These are phyloP conservation scores for Sebastes cheni DNA, from an alignment of 2,797 vertebrate species.

Conservation along the genomic window DNA sequence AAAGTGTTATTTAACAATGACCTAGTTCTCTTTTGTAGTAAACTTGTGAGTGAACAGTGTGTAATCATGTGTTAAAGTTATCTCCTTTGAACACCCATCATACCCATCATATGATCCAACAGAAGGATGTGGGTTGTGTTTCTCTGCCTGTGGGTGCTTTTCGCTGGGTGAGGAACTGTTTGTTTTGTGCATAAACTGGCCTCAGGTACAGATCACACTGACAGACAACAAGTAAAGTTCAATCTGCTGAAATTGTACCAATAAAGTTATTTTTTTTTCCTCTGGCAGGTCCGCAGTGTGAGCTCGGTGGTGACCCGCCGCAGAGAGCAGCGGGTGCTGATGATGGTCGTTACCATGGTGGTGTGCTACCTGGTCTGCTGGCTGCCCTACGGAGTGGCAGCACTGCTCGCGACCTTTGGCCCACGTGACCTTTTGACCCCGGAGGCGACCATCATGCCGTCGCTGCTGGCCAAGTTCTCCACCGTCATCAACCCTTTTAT, in stretches of 20 bases:
- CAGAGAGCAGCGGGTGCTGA: constrained; percentile 80
- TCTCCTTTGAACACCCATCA: too few species aligned
- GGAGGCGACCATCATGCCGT: constrained; percentile 82
- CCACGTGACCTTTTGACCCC: constrained; percentile 75
- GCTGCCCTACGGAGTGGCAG: constrained; percentile 84
- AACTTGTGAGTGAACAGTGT: not conserved
- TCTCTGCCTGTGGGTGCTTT: not conserved
- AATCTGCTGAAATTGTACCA: not conserved
- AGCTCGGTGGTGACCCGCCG: constrained; percentile 61
- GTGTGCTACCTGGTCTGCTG: constrained; percentile 87
- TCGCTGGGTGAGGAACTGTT: not conserved
- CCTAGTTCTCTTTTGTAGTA: not conserved
- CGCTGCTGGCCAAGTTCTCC: constrained; percentile 86
- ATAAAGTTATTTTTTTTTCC: not conserved
- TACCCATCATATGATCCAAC: not conserved
- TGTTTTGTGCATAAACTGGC: not conserved
- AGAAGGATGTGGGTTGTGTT: not conserved
- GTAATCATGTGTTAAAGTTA: not conserved
- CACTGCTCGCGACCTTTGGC: constrained; percentile 82
- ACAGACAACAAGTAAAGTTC: not conserved
- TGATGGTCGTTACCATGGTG: constrained; percentile 85
- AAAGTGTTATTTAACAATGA: not conserved
- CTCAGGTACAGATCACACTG: not conserved
- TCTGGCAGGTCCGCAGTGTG: constrained; percentile 72
- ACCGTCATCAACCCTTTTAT: constrained; percentile 86